phyloP scores from a whole-genome alignment of 2,113 vertebrate species.

The Capreolus pygargus region DNA sequence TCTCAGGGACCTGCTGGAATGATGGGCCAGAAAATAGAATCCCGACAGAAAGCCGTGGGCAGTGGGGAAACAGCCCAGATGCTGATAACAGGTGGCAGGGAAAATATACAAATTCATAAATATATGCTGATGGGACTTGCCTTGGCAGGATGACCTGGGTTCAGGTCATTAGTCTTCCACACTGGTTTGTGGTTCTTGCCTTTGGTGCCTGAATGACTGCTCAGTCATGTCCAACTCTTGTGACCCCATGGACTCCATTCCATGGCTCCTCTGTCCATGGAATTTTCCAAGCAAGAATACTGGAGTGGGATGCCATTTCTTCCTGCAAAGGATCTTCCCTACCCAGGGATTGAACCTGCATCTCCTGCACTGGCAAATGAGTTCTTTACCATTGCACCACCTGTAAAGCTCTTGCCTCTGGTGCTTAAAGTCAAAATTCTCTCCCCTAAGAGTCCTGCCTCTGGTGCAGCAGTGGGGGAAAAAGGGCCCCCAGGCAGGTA shows the following conservation, averaged over 20 bases:
- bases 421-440: neutral
- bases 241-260: neutral
- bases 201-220: neutral
- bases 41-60: neutral
- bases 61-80: neutral
- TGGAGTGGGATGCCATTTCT: neutral
- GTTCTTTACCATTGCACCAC: neutral
- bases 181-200: neutral
- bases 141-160: neutral
- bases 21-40: neutral
- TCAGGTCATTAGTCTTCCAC: neutral
- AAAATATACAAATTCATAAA: neutral
- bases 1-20: neutral
- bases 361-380: neutral
- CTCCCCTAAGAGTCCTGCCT: neutral
- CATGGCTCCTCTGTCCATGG: neutral
- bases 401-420: neutral
- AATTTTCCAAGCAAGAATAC: neutral
- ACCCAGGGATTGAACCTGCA: neutral
- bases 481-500: fast-evolving
- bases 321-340: neutral
- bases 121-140: neutral
- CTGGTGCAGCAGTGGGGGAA: fast-evolving
- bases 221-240: neutral
- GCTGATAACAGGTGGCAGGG: neutral